Evolutionary conservation across 2,113 vertebrate species (phyloP).

Genomic region (Meleagris gallopavo): DNA sequence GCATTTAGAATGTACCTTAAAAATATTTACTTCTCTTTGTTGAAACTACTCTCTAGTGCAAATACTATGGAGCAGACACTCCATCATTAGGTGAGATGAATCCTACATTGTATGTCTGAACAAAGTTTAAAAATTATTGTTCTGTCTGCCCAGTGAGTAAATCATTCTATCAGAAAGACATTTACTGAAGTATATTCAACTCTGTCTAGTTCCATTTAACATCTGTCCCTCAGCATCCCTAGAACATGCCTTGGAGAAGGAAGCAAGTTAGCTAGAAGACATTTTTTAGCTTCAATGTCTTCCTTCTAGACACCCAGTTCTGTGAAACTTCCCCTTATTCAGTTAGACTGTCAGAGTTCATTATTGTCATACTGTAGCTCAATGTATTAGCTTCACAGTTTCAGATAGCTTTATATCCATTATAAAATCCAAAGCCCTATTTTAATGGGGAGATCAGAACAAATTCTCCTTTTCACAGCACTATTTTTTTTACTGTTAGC

Average conservation of each 20-base stretch:
- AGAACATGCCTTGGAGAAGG: conserved; percentile 50
- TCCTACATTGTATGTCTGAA: not conserved
- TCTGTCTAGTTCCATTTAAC: conserved; percentile 59
- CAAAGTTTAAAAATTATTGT: not conserved
- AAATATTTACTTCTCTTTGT: not conserved
- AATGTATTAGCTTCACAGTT: not conserved
- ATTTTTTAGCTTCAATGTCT: conserved; percentile 44
- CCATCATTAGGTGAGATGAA: not conserved
- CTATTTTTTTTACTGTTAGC: not conserved
- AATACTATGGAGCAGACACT: not conserved
- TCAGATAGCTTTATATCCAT: not conserved
- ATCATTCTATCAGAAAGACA: conserved; percentile 29
- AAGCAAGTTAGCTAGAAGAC: conserved; percentile 46
- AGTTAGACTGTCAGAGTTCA: conserved; percentile 38
- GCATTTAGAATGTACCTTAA: not conserved
- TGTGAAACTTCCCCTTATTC: conserved; percentile 60
- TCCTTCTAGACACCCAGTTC: conserved; percentile 10
- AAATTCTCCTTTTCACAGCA: not conserved
- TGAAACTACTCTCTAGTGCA: not conserved
- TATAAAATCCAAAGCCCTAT: not conserved
- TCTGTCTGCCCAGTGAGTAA: not conserved
- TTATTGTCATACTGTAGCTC: conserved; percentile 23
- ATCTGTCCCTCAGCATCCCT: conserved; percentile 55
- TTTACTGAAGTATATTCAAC: conserved; percentile 23
- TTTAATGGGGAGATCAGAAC: not conserved